These are phyloP conservation scores for Drosophila pandora DNA, from an alignment of 1,140 invertebrate species.

Conservation along the genomic window DNA sequence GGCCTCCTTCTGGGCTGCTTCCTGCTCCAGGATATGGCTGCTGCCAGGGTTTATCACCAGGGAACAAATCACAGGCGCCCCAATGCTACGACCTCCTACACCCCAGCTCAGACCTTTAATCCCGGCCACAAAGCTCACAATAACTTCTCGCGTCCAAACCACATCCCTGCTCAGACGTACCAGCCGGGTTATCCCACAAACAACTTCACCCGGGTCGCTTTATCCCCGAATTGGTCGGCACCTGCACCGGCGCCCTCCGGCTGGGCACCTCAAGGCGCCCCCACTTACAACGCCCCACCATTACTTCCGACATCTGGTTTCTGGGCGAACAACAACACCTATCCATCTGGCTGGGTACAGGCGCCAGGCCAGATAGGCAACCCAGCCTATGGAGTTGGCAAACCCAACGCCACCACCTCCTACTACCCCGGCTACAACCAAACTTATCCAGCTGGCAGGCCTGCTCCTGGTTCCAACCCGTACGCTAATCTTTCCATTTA, in stretches of 20 bases:
- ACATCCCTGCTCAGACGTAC: slow-evolving; percentile 17
- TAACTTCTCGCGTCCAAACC: neutral
- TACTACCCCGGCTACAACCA: neutral
- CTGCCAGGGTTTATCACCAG: neutral
- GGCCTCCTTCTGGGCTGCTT: slow-evolving; percentile 40
- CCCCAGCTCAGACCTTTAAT: slow-evolving; percentile 33
- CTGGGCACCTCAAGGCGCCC: neutral
- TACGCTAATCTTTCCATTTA: slow-evolving; percentile 41
- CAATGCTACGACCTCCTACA: slow-evolving; percentile 30
- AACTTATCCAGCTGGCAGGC: neutral
- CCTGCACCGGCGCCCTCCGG: neutral
- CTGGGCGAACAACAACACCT: neutral
- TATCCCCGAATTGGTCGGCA: slow-evolving; percentile 3
- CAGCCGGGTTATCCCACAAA: neutral
- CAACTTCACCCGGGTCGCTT: slow-evolving; percentile 5
- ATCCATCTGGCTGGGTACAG: neutral
- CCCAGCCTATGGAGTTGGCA: neutral
- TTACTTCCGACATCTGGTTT: neutral
- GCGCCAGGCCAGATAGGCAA: neutral
- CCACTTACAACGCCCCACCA: neutral
- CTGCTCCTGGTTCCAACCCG: slow-evolving; percentile 11
- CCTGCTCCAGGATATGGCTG: slow-evolving; percentile 12
- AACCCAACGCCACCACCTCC: slow-evolving; percentile 14
- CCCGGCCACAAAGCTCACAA: neutral
- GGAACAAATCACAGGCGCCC: neutral